Base-by-base conservation (phyloP, 1,140 invertebrate species). In the Neotoxoptera formosana region DNA sequence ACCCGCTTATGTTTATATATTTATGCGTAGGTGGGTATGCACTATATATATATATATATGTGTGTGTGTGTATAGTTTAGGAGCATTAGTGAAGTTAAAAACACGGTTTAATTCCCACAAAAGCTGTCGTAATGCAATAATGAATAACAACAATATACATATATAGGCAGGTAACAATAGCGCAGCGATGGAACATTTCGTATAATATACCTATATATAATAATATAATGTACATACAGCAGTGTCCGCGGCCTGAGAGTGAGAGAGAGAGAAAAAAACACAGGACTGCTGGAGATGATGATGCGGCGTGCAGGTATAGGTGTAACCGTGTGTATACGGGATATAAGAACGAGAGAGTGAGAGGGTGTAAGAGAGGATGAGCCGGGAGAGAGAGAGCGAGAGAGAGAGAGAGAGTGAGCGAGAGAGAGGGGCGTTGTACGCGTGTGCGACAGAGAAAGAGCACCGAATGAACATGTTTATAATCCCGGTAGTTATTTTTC, bases 401-500 rank as follows among this genome's bases (percentile, higher is more conserved):
- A n/a, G 34, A 81, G 76, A 4, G n/a, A 41, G 20, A 34, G n/a
- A 34, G 23, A 0, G 17, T 67, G 36, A 41, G 41, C 1, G 34
- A 81, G 76, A 7, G n/a, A 23, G 20, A 34, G 76, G 17, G 23
- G 0, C 3, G 6, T 21, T 23, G 36, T 41, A 36, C 30, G 20
- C 2, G 34, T 36, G 34, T 83, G n/a, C 41, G 23, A 36, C 11
- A 87, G 30, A 88, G 0, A 51, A 7, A 9, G 6, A 17, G 17
- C 6, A n/a, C n/a, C 7, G 4, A 36, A 89, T 25, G 88, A 89
- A 56, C 48, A 41, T 89, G 48, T 89, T 89, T 89, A 56, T 89
- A 89, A 89, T 56, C 48, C 34, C 34, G 48, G 51, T 89, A 53
- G 88, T 89, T 53, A 53, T 89, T 53, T 89, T 56, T 36, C 48